Base-by-base conservation (phyloP, 2,113 vertebrate species). In the Choloepus hoffmanni region DNA sequence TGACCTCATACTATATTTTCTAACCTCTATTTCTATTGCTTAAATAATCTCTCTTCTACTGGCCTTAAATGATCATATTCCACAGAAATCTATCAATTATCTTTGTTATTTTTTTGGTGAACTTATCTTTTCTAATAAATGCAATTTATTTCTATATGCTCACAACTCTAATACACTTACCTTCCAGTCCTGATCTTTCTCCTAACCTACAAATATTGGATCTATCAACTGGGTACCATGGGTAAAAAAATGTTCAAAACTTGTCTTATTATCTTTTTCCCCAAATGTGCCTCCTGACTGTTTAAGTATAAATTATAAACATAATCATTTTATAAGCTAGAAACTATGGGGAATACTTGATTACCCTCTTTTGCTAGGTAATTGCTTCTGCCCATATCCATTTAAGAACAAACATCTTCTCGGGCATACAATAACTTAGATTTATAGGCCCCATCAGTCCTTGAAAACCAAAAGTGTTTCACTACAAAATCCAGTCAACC, bases 301-400 rank as follows among this genome's bases (percentile, higher is more conserved):
- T 55, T 15, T 73, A 91, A 93, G 48, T 68, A 72, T 24, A 95
- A 45, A 53, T 73, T 53, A 15, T 76, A 85, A 67, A 78, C 40
- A 55, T 3, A 43, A 11, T 81, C 36, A 48, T 62, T 96, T 95
- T 63, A 83, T 92, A 92, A 92, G 28, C n/a, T 78, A 65, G 55
- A 63, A 82, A 23, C 58, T 62, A 86, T 62, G 48, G 5, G 45
- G 5, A 90, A 60, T 82, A 43, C 4, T 70, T 83, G 15, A 48
- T 78, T 77, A 87, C 26, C 24, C 3, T 21, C 73, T 85, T 90
- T 90, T 60, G 21, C 58, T 60, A 23, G 3, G 15, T 77, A 90
- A 78, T 78, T 89, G 15, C 3, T 89, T 0, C 65, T 78, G 4
- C 58, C 10, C 15, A 86, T 12, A 78, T 24, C 12, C 18, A 81